Evolutionary conservation across 2,113 vertebrate species (phyloP).

Genomic region (Tachysurus vachellii): DNA sequence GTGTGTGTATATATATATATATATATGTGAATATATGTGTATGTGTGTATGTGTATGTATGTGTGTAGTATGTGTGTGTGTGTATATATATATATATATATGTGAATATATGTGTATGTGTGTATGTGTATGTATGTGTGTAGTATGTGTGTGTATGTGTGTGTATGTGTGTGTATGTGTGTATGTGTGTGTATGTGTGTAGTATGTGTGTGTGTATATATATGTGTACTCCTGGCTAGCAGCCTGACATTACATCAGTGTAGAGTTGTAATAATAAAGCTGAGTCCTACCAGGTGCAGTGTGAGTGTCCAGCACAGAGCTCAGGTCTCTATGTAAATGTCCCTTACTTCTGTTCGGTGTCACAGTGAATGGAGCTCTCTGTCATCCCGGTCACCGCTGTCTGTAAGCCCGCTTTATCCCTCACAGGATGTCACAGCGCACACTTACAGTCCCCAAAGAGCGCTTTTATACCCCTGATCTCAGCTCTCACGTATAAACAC

Average conservation of each 20-base stretch:
- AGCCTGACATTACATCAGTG: neutral
- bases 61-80: no score
- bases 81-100: no score
- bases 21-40: no score
- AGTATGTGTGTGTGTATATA: neutral
- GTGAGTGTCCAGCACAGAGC: neutral
- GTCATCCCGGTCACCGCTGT: neutral
- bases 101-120: neutral
- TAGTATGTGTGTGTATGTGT: neutral
- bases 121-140: neutral
- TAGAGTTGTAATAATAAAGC: neutral
- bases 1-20: no score
- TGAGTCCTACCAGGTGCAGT: neutral
- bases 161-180: neutral
- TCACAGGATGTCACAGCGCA: neutral
- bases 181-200: neutral
- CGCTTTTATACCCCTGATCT: neutral
- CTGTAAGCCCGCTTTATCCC: neutral
- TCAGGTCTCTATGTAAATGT: slow-evolving; percentile 33
- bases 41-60: no score
- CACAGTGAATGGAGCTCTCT: neutral
- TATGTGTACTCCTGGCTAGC: neutral
- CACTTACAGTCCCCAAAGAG: neutral
- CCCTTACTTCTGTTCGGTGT: neutral
- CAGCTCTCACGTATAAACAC: neutral